phyloP scores from a whole-genome alignment of 1,140 invertebrate species.

The Meloidogyne chitwoodi region DNA sequence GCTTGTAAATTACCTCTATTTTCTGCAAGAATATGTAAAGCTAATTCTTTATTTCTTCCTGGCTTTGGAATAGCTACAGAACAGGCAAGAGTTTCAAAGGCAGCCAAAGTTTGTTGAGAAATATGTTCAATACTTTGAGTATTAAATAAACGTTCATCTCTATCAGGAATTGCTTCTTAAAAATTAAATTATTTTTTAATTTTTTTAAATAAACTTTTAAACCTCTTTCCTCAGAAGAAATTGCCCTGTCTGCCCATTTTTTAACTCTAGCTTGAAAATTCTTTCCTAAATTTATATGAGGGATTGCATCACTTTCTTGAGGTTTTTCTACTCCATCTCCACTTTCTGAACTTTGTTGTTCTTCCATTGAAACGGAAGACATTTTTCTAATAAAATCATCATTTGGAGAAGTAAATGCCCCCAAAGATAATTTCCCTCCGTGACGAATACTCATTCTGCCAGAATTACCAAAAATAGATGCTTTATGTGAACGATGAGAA shows the following conservation, averaged over 20 bases:
- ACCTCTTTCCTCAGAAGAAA: slow-evolving; percentile 39
- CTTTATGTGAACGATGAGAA: slow-evolving; percentile 36
- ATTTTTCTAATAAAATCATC: slow-evolving; percentile 45
- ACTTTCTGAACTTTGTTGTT: slow-evolving; percentile 28
- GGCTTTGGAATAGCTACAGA: slow-evolving; percentile 66
- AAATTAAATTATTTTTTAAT: not conserved
- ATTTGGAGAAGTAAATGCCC: slow-evolving; percentile 18
- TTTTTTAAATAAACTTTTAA: not conserved
- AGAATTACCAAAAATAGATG: slow-evolving; percentile 10
- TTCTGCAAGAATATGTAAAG: slow-evolving; percentile 75
- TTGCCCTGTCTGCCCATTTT: slow-evolving; percentile 54
- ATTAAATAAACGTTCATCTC: slow-evolving; percentile 58
- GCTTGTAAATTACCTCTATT: slow-evolving; percentile 59
- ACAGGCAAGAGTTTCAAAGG: slow-evolving; percentile 75
- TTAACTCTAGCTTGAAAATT: slow-evolving; percentile 74
- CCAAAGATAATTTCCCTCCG: slow-evolving; percentile 33
- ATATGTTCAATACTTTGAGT: slow-evolving; percentile 48
- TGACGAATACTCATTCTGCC: slow-evolving; percentile 43
- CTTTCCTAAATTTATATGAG: slow-evolving; percentile 81
- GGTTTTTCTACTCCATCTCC: slow-evolving; percentile 3
- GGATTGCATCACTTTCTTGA: slow-evolving; percentile 22
- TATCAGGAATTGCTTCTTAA: slow-evolving; percentile 48
- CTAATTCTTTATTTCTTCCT: slow-evolving; percentile 87
- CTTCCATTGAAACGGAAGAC: slow-evolving; percentile 42
- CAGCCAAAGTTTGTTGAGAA: slow-evolving; percentile 48